Conservation (phyloP, 2,888 invertebrate species). For the Drosophila anomalata region DNA sequence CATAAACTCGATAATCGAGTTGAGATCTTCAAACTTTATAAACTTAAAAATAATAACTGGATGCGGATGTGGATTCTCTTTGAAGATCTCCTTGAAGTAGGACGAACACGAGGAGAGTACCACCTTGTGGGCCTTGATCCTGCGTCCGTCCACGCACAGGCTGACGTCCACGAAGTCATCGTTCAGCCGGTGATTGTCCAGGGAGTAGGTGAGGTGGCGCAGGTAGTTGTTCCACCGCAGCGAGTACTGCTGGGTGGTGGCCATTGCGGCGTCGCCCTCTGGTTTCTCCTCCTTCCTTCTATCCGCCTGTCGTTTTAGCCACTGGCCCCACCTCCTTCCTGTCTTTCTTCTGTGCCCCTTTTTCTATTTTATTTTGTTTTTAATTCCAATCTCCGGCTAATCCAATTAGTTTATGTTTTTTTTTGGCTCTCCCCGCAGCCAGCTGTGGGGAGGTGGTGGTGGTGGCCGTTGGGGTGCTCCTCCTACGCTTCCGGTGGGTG, state of each 20-base stretch:
- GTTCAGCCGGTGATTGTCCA: constrained; percentile 89
- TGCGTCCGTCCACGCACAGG: constrained; percentile 92
- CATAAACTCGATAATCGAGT: constrained; percentile 92
- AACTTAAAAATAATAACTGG: constrained; percentile 92
- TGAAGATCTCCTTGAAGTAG: constrained; percentile 89
- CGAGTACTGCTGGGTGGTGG: constrained; percentile 91
- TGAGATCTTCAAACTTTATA: constrained; percentile 90
- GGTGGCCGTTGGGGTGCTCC: too few species aligned
- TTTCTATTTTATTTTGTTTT: not conserved
- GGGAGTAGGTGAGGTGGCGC: constrained; percentile 91
- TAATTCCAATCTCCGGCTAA: constrained; percentile 5
- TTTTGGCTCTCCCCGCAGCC: constrained; percentile 1
- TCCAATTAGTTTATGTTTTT: constrained; percentile 12
- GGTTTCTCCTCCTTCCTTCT: not conserved
- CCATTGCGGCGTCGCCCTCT: constrained; percentile 81
- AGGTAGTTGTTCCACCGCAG: constrained; percentile 95
- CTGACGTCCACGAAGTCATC: constrained; percentile 93
- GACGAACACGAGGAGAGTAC: constrained; percentile 93
- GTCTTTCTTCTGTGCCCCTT: not conserved
- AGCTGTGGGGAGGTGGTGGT: not conserved
- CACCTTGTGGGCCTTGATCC: constrained; percentile 93
- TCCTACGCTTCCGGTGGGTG: not conserved
- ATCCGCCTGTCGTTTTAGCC: not conserved
- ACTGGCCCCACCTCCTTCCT: not conserved
- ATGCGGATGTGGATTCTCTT: constrained; percentile 92